Evolutionary conservation across 2,113 vertebrate species (phyloP).

Genomic region (Datnioides undecimradiatus): DNA sequence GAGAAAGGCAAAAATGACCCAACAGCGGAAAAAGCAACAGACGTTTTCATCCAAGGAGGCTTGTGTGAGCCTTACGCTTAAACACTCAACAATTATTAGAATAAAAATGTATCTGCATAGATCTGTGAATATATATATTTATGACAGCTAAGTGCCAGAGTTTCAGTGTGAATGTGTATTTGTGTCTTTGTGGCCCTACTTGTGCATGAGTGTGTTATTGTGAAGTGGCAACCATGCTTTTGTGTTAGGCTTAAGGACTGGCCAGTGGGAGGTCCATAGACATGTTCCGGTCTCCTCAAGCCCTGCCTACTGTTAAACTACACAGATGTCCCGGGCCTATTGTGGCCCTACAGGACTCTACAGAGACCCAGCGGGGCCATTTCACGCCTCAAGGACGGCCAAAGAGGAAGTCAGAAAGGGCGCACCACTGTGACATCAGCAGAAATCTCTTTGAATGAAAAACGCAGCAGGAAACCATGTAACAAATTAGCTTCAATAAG

Average conservation of each 20-base stretch:
- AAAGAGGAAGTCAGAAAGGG: slow-evolving; percentile 75
- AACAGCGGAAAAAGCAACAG: neutral
- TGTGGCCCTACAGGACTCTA: slow-evolving; percentile 58
- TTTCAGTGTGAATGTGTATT: slow-evolving; percentile 20
- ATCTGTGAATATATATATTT: slow-evolving; percentile 3
- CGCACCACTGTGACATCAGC: slow-evolving; percentile 61
- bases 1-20: neutral
- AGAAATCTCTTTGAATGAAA: slow-evolving; percentile 63
- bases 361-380: slow-evolving; percentile 67
- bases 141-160: neutral
- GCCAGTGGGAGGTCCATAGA: slow-evolving; percentile 67
- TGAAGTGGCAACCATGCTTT: slow-evolving; percentile 58
- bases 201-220: slow-evolving; percentile 60
- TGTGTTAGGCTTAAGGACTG: slow-evolving; percentile 56
- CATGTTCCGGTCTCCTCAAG: slow-evolving; percentile 69
- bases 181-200: slow-evolving; percentile 37
- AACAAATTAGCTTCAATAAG: slow-evolving; percentile 75
- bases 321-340: slow-evolving; percentile 73
- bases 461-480: slow-evolving; percentile 63
- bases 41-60: neutral
- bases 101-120: neutral
- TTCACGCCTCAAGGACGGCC: slow-evolving; percentile 68
- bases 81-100: neutral
- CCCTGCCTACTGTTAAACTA: slow-evolving; percentile 62
- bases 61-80: neutral